phyloP scores from a whole-genome alignment of 2,113 vertebrate species.

The Cercocebus atys region DNA sequence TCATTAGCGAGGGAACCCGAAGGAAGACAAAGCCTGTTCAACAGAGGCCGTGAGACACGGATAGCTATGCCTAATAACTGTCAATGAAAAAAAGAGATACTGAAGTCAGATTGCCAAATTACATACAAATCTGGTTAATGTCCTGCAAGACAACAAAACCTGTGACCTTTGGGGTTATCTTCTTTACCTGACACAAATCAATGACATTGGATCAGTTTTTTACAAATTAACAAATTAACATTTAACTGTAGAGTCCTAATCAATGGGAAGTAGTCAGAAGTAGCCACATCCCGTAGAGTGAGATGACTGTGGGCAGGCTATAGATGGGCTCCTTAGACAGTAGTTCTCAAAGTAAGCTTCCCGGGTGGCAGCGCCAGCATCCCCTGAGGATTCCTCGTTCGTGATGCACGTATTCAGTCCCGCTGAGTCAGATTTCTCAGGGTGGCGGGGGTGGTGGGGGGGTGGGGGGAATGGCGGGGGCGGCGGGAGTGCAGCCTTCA shows the following conservation, averaged over 20 bases:
- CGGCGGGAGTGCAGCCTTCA: accelerated
- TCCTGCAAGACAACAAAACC: background rate
- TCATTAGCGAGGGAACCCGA: background rate
- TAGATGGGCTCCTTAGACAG: background rate
- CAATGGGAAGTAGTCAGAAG: background rate
- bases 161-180: background rate
- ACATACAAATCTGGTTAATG: background rate
- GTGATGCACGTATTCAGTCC: background rate
- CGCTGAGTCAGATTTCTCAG: background rate
- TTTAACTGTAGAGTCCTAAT: conserved; percentile 10
- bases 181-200: background rate
- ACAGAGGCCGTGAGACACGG: background rate
- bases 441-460: too few species aligned
- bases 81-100: background rate
- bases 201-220: background rate
- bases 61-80: background rate
- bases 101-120: background rate
- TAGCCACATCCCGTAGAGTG: background rate
- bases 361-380: background rate
- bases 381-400: background rate
- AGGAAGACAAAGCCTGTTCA: background rate
- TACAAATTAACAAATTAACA: background rate
- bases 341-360: background rate
- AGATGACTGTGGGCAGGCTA: background rate
- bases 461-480: too few species aligned